Conservation (phyloP, 2,888 invertebrate species). For the Xylophagus ater region DNA sequence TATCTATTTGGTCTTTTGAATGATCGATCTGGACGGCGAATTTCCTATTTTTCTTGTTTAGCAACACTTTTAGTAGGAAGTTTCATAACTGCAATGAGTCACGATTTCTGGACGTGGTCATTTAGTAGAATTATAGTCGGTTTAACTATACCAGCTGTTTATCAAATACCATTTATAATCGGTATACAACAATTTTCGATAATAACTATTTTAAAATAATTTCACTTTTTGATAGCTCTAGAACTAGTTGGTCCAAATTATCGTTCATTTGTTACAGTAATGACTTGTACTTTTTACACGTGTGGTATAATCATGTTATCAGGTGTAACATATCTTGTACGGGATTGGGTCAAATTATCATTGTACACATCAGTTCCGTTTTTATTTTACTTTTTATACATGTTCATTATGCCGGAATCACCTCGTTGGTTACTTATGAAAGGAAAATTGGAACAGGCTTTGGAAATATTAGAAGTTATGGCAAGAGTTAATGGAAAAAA, state of each 20-base stretch:
- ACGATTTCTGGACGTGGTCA: conserved; percentile 74
- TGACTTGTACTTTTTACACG: conserved; percentile 86
- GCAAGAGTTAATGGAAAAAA: conserved; percentile 68
- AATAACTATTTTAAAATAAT: not conserved
- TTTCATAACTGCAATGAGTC: conserved; percentile 64
- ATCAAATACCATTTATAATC: conserved; percentile 90
- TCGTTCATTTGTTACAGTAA: conserved; percentile 81
- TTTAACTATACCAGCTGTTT: conserved; percentile 80
- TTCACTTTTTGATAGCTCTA: conserved; percentile 51
- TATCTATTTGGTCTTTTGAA: conserved; percentile 78
- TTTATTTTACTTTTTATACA: conserved; percentile 68
- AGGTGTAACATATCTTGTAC: conserved; percentile 70
- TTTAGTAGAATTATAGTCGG: conserved; percentile 74
- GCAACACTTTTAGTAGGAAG: conserved; percentile 71
- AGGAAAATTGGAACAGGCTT: conserved; percentile 70
- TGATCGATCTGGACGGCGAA: conserved; percentile 75
- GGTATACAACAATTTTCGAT: conserved; percentile 45
- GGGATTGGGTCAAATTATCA: conserved; percentile 74
- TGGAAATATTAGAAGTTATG: conserved; percentile 61
- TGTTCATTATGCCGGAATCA: conserved; percentile 82
- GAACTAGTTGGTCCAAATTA: conserved; percentile 87
- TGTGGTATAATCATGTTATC: conserved; percentile 73
- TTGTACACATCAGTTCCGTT: conserved; percentile 78
- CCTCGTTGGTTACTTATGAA: conserved; percentile 83
- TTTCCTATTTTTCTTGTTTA: conserved; percentile 77